A percentile compares a stretch with the other conserved stretches of the same genome.
Conservation (phyloP, 2,888 invertebrate genomes). For the Coleophora deauratella region DNA sequence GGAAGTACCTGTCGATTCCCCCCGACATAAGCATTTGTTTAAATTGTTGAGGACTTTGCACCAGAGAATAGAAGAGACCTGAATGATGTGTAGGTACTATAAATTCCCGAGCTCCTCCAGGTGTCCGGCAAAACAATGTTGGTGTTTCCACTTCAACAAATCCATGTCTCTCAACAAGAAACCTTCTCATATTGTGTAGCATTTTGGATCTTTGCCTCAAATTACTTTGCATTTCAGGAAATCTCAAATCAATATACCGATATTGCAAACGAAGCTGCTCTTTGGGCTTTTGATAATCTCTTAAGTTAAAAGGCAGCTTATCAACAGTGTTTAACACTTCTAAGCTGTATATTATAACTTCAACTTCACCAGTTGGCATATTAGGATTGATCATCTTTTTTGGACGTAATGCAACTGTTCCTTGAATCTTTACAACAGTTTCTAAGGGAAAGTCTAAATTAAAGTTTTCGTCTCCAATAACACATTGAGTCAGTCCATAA, state of each 20-base stretch:
- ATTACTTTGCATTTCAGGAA: conserved; percentile 87
- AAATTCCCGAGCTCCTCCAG: conserved; percentile 98
- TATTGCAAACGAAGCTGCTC: conserved; percentile 83
- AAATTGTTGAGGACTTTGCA: conserved; percentile 98
- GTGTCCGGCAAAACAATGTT: conserved; percentile 93
- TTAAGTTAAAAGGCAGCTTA: conserved; percentile 82
- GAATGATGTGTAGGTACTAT: conserved; percentile 90
- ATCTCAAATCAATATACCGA: conserved; percentile 84
- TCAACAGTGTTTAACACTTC: conserved; percentile 80
- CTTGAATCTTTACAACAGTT: conserved; percentile 78
- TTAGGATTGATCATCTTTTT: conserved; percentile 78
- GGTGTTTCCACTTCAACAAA: conserved; percentile 99
- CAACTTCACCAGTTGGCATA: conserved; percentile 85
- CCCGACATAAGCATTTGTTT: conserved; percentile 99
- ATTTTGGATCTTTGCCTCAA: conserved; percentile 86
- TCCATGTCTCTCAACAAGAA: conserved; percentile 82
- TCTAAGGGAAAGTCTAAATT: conserved; percentile 69
- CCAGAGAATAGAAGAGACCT: conserved; percentile 91
- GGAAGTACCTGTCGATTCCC: conserved; percentile 88
- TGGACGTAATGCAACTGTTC: conserved; percentile 81
- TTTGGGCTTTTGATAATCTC: conserved; percentile 85
- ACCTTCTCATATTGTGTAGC: conserved; percentile 89
- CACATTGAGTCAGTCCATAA: conserved; percentile 89
- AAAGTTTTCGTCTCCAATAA: conserved; percentile 65
- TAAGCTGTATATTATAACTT: conserved; percentile 82